Base-by-base conservation (phyloP, 2,888 invertebrate species). In the Ophion ventricosus region DNA sequence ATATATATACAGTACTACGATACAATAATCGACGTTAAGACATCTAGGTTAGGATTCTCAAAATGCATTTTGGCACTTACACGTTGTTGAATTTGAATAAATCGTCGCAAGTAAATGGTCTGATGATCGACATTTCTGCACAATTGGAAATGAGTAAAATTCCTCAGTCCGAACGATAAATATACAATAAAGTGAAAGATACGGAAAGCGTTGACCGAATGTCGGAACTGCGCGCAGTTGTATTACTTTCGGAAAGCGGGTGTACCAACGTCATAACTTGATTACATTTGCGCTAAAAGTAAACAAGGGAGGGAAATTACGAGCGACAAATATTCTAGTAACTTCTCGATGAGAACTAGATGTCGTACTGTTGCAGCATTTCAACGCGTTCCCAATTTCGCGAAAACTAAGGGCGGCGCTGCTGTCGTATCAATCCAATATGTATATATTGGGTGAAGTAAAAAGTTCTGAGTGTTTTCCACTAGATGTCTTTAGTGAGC, bases 21-120 rank as follows among this genome's bases (percentile, higher is more conserved):
- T 17, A 26, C 17, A 10, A 64, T 61, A 23, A 64, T 70, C 23
- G 64, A 70, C 20, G 26, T 63, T 14, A 56, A 43, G 49, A 56
- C 26, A 10, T n/a, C 29, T 26, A 80, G 77, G 84, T 84, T 82
- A 84, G 74, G 57, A 63, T 25, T 14, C 26, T 57, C 1, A 23
- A 25, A 20, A 54, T 70, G 43, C n/a, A 69, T 66, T 72, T 64
- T 14, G 0, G 20, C 23, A 96, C 97, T 95, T 95, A 98, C 98
- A 98, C 98, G 92, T 97, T 98, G 92, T 99, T 99, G 93, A 98
- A 99, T 94, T 96, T 97, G 91, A 99, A 97, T 95, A 99, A 96
- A 94, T 99, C 99, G 92, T 98, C 97, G 92, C 98, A 98, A 0
- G 97, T 97, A 93, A 99, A 99, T 17, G 98, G 98, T 86, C 98